Evolutionary conservation across 1,140 invertebrate genomes (phyloP).

Genomic region (Zaprionus africanus): DNA sequence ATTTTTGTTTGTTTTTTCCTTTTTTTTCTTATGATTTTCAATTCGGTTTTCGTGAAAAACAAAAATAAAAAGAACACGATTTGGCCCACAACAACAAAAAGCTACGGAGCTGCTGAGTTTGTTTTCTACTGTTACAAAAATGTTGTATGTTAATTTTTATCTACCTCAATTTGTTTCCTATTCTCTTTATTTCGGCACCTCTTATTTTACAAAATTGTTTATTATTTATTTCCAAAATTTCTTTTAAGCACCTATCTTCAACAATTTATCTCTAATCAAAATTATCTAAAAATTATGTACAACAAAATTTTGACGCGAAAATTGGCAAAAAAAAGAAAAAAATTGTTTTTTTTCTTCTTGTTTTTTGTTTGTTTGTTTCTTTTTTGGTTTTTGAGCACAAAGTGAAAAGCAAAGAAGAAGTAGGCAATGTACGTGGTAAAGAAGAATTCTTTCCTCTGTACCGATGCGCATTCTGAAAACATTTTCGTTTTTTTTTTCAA

Average conservation of each 20-base stretch:
- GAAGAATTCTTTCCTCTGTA: constrained; percentile 27
- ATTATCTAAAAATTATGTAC: constrained; percentile 51
- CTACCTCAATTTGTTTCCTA: constrained; percentile 38
- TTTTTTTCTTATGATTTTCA: constrained; percentile 33
- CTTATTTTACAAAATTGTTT: constrained; percentile 39
- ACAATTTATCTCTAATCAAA: constrained; percentile 28
- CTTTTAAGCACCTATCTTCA: constrained; percentile 51
- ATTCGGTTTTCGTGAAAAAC: constrained; percentile 16
- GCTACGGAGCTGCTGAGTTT: constrained; percentile 56
- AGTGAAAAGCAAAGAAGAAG: constrained; percentile 48
- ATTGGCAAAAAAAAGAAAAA: constrained; percentile 47
- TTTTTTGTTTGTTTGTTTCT: constrained; percentile 45
- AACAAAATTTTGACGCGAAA: constrained; percentile 50
- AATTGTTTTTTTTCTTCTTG: constrained; percentile 27
- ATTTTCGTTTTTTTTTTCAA: constrained; percentile 48
- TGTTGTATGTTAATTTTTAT: constrained; percentile 64
- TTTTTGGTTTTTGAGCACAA: constrained; percentile 43
- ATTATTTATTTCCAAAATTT: constrained; percentile 70
- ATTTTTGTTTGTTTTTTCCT: constrained; percentile 34
- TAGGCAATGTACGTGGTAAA: constrained; percentile 44
- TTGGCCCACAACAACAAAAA: constrained; percentile 51
- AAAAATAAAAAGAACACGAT: constrained; percentile 68
- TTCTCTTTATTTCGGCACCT: constrained; percentile 46
- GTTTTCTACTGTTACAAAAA: constrained; percentile 61
- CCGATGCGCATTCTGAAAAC: constrained; percentile 30